Evolutionary conservation across 2,797 vertebrate species (phyloP).

Genomic region (Cichlasoma orientale): DNA sequence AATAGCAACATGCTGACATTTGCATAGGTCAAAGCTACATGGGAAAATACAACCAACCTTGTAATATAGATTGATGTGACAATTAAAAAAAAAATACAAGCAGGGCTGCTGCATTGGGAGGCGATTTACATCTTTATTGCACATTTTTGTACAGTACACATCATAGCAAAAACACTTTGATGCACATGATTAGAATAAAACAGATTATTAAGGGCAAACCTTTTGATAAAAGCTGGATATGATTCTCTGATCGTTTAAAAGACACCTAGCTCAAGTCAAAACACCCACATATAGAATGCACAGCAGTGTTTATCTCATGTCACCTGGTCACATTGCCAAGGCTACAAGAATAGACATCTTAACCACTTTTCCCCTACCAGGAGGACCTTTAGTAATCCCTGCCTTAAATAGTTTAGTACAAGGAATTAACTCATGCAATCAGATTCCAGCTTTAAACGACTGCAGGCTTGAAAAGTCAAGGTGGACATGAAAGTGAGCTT

Average conservation of each 20-base stretch:
- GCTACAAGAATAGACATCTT: constrained; percentile 62
- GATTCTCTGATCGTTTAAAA: background rate
- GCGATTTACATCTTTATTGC: constrained; percentile 67
- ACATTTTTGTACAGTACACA: constrained; percentile 65
- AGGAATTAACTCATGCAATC: constrained; percentile 80
- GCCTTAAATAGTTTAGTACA: constrained; percentile 81
- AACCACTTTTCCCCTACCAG: constrained; percentile 46
- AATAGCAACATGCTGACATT: background rate
- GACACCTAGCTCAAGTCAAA: background rate
- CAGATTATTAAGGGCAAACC: background rate
- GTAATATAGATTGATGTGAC: background rate
- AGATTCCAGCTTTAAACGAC: constrained; percentile 69
- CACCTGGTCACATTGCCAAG: constrained; percentile 50
- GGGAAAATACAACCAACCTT: background rate
- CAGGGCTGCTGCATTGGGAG: background rate
- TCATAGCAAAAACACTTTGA: constrained; percentile 40
- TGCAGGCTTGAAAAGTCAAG: constrained; percentile 63
- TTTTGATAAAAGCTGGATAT: background rate
- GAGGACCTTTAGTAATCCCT: constrained; percentile 71
- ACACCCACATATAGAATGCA: background rate
- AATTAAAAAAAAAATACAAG: background rate
- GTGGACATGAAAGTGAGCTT: constrained; percentile 35
- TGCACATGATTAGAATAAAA: constrained; percentile 35
- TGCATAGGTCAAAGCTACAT: background rate
- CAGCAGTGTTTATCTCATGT: constrained; percentile 34